A percentile compares a stretch with the other conserved stretches of the same genome.
Conservation (phyloP, 2,888 invertebrate genomes). For the Catocala fraxini region DNA sequence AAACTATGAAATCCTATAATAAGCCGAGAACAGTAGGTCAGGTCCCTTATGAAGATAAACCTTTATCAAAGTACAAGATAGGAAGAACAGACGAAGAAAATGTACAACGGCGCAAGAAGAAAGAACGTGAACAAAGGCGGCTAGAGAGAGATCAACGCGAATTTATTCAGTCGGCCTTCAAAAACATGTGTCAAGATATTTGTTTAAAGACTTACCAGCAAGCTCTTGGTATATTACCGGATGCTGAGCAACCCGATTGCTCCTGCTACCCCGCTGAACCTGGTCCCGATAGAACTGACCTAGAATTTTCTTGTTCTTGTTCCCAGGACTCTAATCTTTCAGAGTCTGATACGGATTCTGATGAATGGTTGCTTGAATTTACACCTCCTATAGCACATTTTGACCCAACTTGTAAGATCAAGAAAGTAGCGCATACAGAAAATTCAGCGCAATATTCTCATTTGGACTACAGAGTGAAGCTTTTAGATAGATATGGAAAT, state of each 20-base stretch:
- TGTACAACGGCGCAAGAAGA: slow-evolving; percentile 68
- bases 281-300: slow-evolving; percentile 60
- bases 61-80: slow-evolving; percentile 72
- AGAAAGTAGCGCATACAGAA: slow-evolving; percentile 65
- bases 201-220: slow-evolving; percentile 82
- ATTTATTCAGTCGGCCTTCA: slow-evolving; percentile 78
- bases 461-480: slow-evolving; percentile 77
- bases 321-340: slow-evolving; percentile 67
- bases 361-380: slow-evolving; percentile 83
- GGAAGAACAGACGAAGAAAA: slow-evolving; percentile 83
- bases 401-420: slow-evolving; percentile 67
- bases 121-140: slow-evolving; percentile 71
- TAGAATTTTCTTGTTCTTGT: slow-evolving; percentile 76
- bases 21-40: slow-evolving; percentile 74
- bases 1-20: slow-evolving; percentile 75
- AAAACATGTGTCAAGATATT: slow-evolving; percentile 79
- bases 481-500: slow-evolving; percentile 74
- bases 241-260: slow-evolving; percentile 73
- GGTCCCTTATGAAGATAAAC: slow-evolving; percentile 80
- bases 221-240: slow-evolving; percentile 75
- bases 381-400: slow-evolving; percentile 79
- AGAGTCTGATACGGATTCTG: slow-evolving; percentile 76
- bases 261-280: slow-evolving; percentile 71
- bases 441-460: slow-evolving; percentile 72
- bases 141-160: slow-evolving; percentile 75